A percentile compares a stretch with the other conserved stretches of the same genome.
These are phyloP conservation scores for Ormyrus labotus DNA, from an alignment of 2,888 invertebrate genomes.

Conservation along the genomic window DNA sequence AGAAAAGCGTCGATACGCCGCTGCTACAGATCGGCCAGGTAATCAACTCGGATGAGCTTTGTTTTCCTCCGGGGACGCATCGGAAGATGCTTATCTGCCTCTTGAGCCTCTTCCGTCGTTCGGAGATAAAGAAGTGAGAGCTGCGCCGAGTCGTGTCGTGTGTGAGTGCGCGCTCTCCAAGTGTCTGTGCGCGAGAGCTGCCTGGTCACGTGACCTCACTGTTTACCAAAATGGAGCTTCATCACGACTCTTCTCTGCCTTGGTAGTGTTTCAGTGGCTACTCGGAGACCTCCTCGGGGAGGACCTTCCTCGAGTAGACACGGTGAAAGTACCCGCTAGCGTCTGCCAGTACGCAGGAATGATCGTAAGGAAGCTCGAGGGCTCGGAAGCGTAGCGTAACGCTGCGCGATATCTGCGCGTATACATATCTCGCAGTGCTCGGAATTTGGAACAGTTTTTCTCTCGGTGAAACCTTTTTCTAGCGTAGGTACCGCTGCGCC, in stretches of 20 bases:
- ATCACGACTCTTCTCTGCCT: constrained; percentile 39
- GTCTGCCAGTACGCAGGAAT: background rate
- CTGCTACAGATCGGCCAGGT: constrained; percentile 45
- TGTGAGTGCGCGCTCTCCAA: background rate
- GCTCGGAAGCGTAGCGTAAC: constrained; percentile 2
- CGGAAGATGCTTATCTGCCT: background rate
- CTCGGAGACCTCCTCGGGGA: too few species aligned
- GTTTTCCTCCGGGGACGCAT: too few species aligned
- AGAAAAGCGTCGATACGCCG: constrained; percentile 21
- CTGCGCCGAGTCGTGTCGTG: background rate
- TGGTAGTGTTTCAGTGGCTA: too few species aligned
- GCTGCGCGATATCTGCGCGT: background rate
- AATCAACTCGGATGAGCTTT: background rate
- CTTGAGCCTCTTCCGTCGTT: background rate
- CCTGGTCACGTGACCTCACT: constrained; percentile 72
- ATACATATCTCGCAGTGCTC: background rate
- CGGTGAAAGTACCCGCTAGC: constrained; percentile 32
- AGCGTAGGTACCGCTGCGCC: background rate
- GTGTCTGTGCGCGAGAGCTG: constrained; percentile 6
- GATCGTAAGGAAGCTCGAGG: constrained; percentile 5
- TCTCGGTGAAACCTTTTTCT: constrained; percentile 12
- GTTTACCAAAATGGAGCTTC: constrained; percentile 75
- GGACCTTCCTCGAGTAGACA: constrained; percentile 8
- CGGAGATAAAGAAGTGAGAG: too few species aligned
- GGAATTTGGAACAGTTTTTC: constrained; percentile 11